Evolutionary conservation across 2,888 invertebrate genomes (phyloP).

Genomic region (Gerris lacustris): DNA sequence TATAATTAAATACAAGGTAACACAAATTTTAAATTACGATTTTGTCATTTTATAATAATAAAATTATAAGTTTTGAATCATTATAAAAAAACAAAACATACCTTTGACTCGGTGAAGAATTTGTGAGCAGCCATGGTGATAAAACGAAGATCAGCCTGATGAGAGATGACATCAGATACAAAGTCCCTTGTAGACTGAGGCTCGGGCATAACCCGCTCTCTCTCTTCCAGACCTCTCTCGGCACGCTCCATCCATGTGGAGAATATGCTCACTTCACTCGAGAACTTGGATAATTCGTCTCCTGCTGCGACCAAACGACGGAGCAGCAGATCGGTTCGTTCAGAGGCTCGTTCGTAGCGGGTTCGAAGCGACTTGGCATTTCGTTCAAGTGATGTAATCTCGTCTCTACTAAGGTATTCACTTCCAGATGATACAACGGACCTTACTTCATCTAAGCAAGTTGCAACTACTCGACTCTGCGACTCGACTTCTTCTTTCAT

Average conservation of each 20-base stretch:
- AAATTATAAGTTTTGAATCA: background rate
- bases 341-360: constrained; percentile 67
- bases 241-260: constrained; percentile 75
- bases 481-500: constrained; percentile 81
- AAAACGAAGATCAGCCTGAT: constrained; percentile 88
- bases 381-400: constrained; percentile 75
- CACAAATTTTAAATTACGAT: background rate
- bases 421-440: constrained; percentile 80
- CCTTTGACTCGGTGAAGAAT: constrained; percentile 89
- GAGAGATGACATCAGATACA: constrained; percentile 85
- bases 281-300: constrained; percentile 71
- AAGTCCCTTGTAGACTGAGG: constrained; percentile 71
- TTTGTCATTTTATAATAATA: background rate
- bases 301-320: constrained; percentile 63
- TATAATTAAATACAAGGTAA: no score
- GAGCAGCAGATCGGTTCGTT: constrained; percentile 65
- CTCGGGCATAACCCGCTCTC: constrained; percentile 61
- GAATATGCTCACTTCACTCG: constrained; percentile 67
- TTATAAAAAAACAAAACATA: constrained; percentile 31
- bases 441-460: constrained; percentile 78
- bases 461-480: constrained; percentile 68
- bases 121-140: constrained; percentile 94
- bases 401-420: constrained; percentile 83
- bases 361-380: constrained; percentile 71
- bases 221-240: constrained; percentile 65